These are phyloP conservation scores for Adrianichthys oophorus DNA, from an alignment of 2,797 vertebrate species.

Conservation along the genomic window DNA sequence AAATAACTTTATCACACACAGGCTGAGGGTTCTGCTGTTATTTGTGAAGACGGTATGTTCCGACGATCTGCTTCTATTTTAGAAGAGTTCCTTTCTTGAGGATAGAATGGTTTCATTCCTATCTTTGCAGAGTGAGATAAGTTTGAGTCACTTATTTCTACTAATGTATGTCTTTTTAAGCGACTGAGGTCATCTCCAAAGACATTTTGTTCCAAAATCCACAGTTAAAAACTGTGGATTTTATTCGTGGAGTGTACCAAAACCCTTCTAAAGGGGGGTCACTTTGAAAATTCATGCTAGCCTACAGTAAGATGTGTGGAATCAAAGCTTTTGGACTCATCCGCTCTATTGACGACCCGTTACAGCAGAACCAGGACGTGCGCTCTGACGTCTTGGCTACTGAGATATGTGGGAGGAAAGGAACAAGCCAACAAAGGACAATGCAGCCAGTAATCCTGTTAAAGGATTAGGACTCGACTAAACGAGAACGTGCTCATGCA, in stretches of 20 bases:
- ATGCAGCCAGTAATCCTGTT: constrained; percentile 73
- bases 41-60: not conserved
- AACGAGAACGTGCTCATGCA: constrained; percentile 25
- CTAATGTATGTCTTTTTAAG: too few species aligned
- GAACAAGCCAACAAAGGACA: constrained; percentile 71
- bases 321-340: constrained; percentile 22
- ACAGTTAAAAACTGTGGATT: too few species aligned
- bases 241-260: too few species aligned
- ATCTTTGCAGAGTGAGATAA: too few species aligned
- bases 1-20: constrained; percentile 15
- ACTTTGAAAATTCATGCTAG: not conserved
- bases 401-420: constrained; percentile 55
- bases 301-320: constrained; percentile 7
- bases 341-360: constrained; percentile 36
- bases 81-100: not conserved
- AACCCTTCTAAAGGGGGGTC: too few species aligned
- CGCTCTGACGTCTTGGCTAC: constrained; percentile 55
- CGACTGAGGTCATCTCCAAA: too few species aligned
- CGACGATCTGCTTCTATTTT: not conserved
- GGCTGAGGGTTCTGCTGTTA: constrained; percentile 4
- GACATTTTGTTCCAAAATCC: too few species aligned
- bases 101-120: not conserved
- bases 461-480: constrained; percentile 69
- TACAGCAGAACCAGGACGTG: constrained; percentile 53
- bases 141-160: too few species aligned